Evolutionary conservation across 1,140 invertebrate genomes (phyloP), one percentile per base, ranked within the genome.

Genomic region (Penaeus chinensis): DNA sequence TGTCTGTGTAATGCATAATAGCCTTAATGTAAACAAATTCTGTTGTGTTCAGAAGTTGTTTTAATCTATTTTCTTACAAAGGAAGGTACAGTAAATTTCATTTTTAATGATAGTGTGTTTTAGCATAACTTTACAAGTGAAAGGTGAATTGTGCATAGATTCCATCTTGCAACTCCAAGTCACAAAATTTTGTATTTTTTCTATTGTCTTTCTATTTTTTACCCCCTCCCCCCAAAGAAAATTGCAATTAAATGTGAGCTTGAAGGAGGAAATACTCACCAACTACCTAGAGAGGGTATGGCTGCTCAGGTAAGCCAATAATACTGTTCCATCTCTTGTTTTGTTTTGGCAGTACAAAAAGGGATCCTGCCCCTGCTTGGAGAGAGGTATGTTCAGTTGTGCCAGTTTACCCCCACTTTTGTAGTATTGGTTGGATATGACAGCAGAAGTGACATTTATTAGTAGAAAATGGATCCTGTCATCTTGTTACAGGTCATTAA

Each of bases 341-440:
- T 82, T 87, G 86, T 87, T 87, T 77, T 87, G 86, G 74, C 81
- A 87, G 86, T 87, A 82, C 86, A 87, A 87, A 54, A 82, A 82
- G 86, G 86, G 80, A 87, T 87, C 86, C 86, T 78, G 86, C 78
- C 86, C 86, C 86, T 87, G 86, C 86, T 83, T 76, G 80, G 86
- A 87, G 86, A 87, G 86, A 87, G 86, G 86, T 87, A 87, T 87
- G 86, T 87, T 60, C 86, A 82, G 86, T 87, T 87, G 86, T 82
- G 86, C 86, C 86, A 87, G 86, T 87, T 87, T 87, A 87, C 86
- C 86, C 74, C 74, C 82, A 71, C 82, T 87, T 87, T 87, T 83
- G 86, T 87, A 87, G 86, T 77, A 10, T 83, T 82, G 79, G 69
- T 82, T 78, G 27, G 71, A 65, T 76, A 77, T 79, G 61, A 62